Evolutionary conservation across 2,888 invertebrate species (phyloP).

Genomic region (Pantelozetes paolii): DNA sequence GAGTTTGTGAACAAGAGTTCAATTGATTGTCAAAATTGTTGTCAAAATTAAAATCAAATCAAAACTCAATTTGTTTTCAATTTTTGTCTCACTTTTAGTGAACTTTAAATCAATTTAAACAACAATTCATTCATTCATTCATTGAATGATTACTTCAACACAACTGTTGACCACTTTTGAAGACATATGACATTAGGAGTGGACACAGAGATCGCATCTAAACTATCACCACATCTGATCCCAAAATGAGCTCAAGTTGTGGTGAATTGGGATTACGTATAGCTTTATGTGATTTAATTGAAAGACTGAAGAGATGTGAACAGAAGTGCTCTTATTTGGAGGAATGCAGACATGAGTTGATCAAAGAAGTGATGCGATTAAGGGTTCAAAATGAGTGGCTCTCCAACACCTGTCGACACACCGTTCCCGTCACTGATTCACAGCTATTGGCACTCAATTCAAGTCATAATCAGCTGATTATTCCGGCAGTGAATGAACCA

Average conservation of each 20-base stretch:
- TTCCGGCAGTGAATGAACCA: not conserved
- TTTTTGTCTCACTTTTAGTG: no score
- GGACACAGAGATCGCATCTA: no score
- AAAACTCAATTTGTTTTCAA: no score
- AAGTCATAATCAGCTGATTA: not conserved
- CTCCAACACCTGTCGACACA: constrained; percentile 25
- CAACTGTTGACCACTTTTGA: no score
- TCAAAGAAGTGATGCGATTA: constrained; percentile 41
- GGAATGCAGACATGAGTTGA: constrained; percentile 43
- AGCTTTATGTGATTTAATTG: constrained; percentile 43
- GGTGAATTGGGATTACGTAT: constrained; percentile 43
- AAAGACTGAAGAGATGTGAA: constrained; percentile 43
- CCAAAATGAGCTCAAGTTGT: constrained; percentile 31
- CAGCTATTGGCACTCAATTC: not conserved
- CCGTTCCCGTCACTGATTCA: not conserved
- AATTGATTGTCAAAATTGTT: no score
- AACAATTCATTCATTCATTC: no score
- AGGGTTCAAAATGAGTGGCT: constrained; percentile 41
- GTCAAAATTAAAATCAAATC: no score
- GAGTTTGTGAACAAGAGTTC: no score
- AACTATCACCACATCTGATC: no score
- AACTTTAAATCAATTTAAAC: no score
- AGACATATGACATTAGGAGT: no score
- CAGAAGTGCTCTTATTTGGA: constrained; percentile 44
- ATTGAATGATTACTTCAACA: no score